phyloP scores from a whole-genome alignment of 2,797 vertebrate species.

The Lemur catta region DNA sequence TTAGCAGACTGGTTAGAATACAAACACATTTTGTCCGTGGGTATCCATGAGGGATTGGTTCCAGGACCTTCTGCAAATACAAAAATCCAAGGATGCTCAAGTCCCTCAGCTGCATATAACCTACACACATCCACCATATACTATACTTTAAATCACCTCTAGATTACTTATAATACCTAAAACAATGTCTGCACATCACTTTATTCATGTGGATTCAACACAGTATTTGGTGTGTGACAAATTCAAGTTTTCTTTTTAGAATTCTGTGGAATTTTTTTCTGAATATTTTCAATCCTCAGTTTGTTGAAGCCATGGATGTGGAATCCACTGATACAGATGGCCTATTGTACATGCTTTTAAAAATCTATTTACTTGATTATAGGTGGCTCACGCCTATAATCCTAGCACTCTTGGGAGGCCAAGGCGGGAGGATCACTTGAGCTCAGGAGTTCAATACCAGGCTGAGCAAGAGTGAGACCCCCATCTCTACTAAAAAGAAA shows the following conservation, averaged over 20 bases:
- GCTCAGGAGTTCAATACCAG: too few species aligned
- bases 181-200: neutral
- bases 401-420: too few species aligned
- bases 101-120: neutral
- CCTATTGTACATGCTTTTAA: neutral
- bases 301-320: neutral
- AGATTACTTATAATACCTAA: neutral
- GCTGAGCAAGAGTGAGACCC: too few species aligned
- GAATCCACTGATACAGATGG: neutral
- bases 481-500: too few species aligned
- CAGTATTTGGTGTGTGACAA: neutral
- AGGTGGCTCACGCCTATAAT: too few species aligned
- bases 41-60: neutral
- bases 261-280: neutral
- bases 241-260: neutral
- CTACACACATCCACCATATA: neutral
- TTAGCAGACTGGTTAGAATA: neutral
- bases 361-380: neutral
- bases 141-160: neutral
- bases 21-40: neutral
- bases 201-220: neutral
- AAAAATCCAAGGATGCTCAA: neutral
- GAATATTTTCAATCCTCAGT: neutral
- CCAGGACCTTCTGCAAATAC: neutral
- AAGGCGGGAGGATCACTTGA: too few species aligned